Conservation (phyloP, 2,888 invertebrate genomes). For the Macropis europaea region DNA sequence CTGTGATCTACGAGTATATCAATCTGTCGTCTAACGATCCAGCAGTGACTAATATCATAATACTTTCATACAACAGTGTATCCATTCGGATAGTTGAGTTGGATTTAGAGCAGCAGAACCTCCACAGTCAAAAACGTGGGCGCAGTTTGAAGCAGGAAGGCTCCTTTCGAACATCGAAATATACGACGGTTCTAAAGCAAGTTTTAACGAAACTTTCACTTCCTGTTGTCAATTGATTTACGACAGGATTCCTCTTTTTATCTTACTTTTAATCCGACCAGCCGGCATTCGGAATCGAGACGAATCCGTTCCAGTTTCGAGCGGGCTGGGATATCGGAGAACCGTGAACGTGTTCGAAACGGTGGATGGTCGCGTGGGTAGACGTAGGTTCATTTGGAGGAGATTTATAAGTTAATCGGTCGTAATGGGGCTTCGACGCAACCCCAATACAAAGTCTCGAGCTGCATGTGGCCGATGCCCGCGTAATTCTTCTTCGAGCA, state of each 20-base stretch:
- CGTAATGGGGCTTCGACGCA: constrained; percentile 30
- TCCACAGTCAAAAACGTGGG: constrained; percentile 19
- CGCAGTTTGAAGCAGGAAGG: not conserved
- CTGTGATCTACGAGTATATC: too few relatives aligned
- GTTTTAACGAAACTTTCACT: constrained; percentile 35
- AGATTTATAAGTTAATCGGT: constrained; percentile 53
- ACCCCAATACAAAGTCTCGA: not conserved
- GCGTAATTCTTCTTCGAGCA: constrained; percentile 35
- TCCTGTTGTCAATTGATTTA: constrained; percentile 21
- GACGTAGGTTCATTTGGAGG: constrained; percentile 18
- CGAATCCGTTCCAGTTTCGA: too few relatives aligned
- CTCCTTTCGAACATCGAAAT: not conserved
- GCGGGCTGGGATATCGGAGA: too few relatives aligned
- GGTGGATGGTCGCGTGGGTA: constrained; percentile 26
- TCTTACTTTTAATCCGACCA: not conserved
- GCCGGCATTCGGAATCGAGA: constrained; percentile 1
- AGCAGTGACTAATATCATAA: too few relatives aligned
- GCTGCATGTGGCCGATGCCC: constrained; percentile 3
- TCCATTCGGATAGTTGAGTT: too few relatives aligned
- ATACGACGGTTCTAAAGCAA: constrained; percentile 10
- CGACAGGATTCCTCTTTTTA: not conserved
- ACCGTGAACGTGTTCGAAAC: not conserved
- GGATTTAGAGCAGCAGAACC: too few relatives aligned
- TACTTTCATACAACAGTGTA: too few relatives aligned
- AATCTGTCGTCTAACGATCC: too few relatives aligned